Percentiles rank a stretch among this genome's conserved stretches.
These are phyloP conservation scores for Gadopsis bispinosus DNA, from an alignment of 2,797 vertebrate species.

Conservation along the genomic window DNA sequence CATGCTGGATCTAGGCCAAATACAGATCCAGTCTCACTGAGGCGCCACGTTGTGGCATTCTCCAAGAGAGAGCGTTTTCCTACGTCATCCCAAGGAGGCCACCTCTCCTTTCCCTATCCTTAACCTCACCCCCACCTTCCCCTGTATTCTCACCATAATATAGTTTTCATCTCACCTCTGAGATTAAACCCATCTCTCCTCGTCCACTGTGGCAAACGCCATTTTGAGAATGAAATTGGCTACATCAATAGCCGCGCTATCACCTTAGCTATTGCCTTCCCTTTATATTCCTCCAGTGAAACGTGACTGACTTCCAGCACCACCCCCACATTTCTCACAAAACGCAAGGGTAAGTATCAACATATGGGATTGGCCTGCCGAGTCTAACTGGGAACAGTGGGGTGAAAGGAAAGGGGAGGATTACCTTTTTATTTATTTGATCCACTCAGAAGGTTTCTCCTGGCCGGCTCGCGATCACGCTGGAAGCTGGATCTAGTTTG, in stretches of 20 bases:
- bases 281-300: conserved; percentile 83
- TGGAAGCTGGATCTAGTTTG: conserved; percentile 42
- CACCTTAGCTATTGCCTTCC: conserved; percentile 84
- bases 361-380: conserved; percentile 61
- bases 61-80: conserved; percentile 36
- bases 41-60: conserved; percentile 38
- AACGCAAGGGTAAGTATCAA: conserved; percentile 63
- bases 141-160: conserved; percentile 79
- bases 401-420: conserved; percentile 58
- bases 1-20: conserved; percentile 36
- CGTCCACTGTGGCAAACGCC: conserved; percentile 82
- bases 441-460: conserved; percentile 59
- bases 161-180: conserved; percentile 85
- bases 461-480: conserved; percentile 54
- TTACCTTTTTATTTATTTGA: conserved; percentile 76
- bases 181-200: conserved; percentile 86
- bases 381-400: conserved; percentile 68
- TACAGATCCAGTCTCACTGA: conserved; percentile 25
- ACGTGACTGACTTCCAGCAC: conserved; percentile 78
- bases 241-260: conserved; percentile 84
- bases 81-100: conserved; percentile 52
- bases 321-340: conserved; percentile 72
- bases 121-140: conserved; percentile 39
- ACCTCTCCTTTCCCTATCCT: conserved; percentile 57
- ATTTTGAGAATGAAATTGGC: conserved; percentile 87